Conservation (phyloP, 1,140 invertebrate species). For the Cataglyphis hispanica region DNA sequence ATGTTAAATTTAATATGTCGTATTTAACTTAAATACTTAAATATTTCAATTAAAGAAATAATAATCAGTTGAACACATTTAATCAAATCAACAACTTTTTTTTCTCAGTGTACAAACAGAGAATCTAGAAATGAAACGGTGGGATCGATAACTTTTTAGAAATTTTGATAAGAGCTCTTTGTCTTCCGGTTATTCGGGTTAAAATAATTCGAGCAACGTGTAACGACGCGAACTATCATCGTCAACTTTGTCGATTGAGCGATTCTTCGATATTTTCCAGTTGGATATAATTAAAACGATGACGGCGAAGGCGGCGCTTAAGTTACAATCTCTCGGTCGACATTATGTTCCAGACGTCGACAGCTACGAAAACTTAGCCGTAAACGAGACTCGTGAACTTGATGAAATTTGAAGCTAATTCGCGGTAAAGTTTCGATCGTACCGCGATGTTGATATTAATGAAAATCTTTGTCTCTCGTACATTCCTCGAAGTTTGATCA, state of each 20-base stretch:
- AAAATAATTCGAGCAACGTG: constrained; percentile 29
- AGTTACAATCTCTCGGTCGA: neutral
- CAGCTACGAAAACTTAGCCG: constrained; percentile 19
- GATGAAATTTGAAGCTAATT: constrained; percentile 5
- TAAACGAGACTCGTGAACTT: constrained; percentile 31
- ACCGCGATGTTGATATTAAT: constrained; percentile 7
- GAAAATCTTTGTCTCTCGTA: constrained; percentile 25
- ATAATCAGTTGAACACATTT: too few relatives aligned
- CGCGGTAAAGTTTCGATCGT: neutral
- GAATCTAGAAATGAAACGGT: neutral
- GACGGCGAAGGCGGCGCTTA: neutral
- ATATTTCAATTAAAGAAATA: too few relatives aligned
- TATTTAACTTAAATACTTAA: too few relatives aligned
- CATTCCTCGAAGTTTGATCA: neutral
- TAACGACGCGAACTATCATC: constrained; percentile 4
- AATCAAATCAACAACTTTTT: too few relatives aligned
- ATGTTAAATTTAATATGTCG: too few relatives aligned
- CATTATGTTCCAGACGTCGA: neutral
- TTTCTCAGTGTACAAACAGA: too few relatives aligned
- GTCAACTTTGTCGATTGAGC: neutral
- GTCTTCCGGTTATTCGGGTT: constrained; percentile 7
- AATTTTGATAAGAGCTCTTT: constrained; percentile 56
- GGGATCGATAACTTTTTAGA: constrained; percentile 11
- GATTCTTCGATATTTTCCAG: constrained; percentile 32
- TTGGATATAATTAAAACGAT: constrained; percentile 72